Conservation (phyloP, 1,140 invertebrate genomes). For the Drosophila simulans region DNA sequence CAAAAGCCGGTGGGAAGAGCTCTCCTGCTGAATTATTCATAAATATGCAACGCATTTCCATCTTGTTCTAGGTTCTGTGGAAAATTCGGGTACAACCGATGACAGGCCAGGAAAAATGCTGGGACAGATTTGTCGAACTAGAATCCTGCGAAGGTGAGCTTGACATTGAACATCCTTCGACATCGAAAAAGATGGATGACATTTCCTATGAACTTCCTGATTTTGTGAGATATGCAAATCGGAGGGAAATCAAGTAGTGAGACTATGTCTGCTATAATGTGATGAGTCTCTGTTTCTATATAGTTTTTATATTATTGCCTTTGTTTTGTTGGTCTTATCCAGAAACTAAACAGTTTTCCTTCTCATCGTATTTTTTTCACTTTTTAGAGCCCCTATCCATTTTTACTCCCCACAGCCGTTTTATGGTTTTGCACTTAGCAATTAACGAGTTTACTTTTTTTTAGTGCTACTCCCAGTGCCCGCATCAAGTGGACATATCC, state of each 20-base stretch:
- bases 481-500: conserved; percentile 51
- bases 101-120: conserved; percentile 36
- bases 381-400: not conserved
- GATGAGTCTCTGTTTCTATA: not conserved
- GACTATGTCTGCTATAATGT: conserved; percentile 1
- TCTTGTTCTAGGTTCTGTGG: conserved; percentile 15
- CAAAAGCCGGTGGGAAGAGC: conserved; percentile 1
- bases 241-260: conserved; percentile 20
- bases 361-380: not conserved
- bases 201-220: conserved; percentile 8
- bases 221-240: conserved; percentile 36
- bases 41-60: conserved; percentile 58
- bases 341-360: conserved; percentile 2
- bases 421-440: conserved; percentile 75
- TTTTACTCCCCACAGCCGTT: conserved; percentile 39
- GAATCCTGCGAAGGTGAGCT: conserved; percentile 22
- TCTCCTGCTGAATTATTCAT: conserved; percentile 52
- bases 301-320: not conserved
- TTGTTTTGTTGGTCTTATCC: conserved; percentile 6
- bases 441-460: conserved; percentile 75
- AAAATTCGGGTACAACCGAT: conserved; percentile 16
- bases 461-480: conserved; percentile 45
- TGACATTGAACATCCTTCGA: not conserved
- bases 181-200: not conserved
- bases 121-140: conserved; percentile 5